These are phyloP conservation scores for Acholoe squamosa DNA, from an alignment of 2,888 invertebrate species.

Conservation along the genomic window DNA sequence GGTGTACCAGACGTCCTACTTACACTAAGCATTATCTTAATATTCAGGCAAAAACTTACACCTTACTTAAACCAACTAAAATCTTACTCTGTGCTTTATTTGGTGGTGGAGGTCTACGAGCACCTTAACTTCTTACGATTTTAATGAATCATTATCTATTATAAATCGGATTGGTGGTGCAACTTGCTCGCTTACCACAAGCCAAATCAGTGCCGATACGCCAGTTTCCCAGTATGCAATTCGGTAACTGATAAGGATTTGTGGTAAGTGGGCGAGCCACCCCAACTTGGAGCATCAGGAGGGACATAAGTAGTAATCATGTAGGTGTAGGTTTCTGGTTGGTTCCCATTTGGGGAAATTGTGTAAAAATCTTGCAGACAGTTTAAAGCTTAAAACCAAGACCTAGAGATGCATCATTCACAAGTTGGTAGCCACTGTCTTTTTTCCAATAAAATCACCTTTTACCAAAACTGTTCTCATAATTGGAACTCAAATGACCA, in stretches of 20 bases:
- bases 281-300: no score
- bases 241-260: neutral
- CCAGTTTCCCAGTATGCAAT: neutral
- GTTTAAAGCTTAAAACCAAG: constrained; percentile 14
- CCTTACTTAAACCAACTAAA: neutral
- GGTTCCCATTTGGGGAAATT: neutral
- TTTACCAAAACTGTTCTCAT: neutral
- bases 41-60: constrained; percentile 11
- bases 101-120: neutral
- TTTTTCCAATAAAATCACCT: neutral
- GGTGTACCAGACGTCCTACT: neutral
- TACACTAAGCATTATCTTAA: neutral
- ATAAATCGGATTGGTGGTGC: neutral
- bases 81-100: neutral
- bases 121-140: no score
- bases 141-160: neutral
- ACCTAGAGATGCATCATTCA: constrained; percentile 17
- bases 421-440: constrained; percentile 24
- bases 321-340: constrained; percentile 41
- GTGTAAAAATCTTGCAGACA: neutral
- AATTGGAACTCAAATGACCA: constrained; percentile 15
- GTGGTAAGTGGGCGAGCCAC: no score
- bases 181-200: neutral
- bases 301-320: neutral
- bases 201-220: no score